A percentile compares a stretch with the other conserved stretches of the same genome.
Conservation (phyloP, 2,797 vertebrate genomes). For the Coregonus suidteri region DNA sequence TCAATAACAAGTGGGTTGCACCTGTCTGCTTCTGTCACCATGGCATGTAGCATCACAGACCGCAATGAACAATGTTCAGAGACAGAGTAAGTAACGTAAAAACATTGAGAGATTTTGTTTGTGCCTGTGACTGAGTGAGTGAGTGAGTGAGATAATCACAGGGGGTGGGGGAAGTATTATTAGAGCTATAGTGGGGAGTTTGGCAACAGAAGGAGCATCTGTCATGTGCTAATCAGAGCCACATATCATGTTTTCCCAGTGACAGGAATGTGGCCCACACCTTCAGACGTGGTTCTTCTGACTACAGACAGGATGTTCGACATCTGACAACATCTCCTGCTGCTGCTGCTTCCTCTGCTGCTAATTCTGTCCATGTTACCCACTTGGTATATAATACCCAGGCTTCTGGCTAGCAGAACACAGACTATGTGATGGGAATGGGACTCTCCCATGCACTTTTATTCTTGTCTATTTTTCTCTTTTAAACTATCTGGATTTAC, state of each 20-base stretch:
- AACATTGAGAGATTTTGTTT: not conserved
- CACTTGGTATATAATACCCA: not conserved
- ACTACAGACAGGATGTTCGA: constrained; percentile 25
- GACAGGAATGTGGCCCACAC: constrained; percentile 22
- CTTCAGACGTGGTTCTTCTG: constrained; percentile 1
- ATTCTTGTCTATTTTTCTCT: not conserved
- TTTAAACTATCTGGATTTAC: too few species aligned
- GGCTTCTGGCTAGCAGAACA: not conserved
- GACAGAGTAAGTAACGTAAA: constrained; percentile 4
- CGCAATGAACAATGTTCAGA: not conserved
- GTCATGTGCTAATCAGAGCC: constrained; percentile 38
- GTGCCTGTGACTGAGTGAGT: not conserved
- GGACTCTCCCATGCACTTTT: not conserved
- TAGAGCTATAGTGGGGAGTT: constrained; percentile 18
- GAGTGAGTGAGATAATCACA: not conserved
- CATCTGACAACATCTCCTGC: constrained; percentile 37
- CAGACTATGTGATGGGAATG: not conserved
- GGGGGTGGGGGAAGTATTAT: constrained; percentile 9
- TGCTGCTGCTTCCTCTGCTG: constrained; percentile 16
- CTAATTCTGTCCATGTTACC: constrained; percentile 40
- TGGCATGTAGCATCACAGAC: not conserved
- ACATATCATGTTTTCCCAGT: constrained; percentile 24
- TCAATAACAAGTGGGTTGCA: constrained; percentile 9
- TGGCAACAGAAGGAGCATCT: constrained; percentile 29
- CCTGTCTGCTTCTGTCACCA: constrained; percentile 23